These are phyloP conservation scores for Nematostella vectensis DNA, from an alignment of 92 coral and sea anemone genomes.

Conservation along the genomic window DNA sequence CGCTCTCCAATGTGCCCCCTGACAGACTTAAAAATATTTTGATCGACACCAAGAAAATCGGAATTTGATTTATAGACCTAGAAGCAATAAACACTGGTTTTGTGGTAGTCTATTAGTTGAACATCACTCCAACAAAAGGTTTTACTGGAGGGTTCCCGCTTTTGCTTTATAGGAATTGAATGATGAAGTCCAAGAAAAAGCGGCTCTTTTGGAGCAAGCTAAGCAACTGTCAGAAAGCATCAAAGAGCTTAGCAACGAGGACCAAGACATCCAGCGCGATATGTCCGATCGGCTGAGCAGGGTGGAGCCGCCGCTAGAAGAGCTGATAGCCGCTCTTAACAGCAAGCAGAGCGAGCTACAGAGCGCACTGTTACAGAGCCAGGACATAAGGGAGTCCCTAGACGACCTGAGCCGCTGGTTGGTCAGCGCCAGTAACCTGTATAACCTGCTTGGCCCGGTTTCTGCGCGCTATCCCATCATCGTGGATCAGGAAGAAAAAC, in stretches of 20 bases:
- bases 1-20: no score
- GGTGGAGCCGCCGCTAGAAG: constrained; percentile 59
- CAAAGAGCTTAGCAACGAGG: constrained; percentile 66
- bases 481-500: constrained; percentile 72
- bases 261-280: constrained; percentile 49
- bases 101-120: no score
- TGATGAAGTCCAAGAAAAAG: constrained; percentile 67
- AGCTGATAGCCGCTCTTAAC: constrained; percentile 49
- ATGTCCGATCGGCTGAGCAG: constrained; percentile 55
- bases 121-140: no score
- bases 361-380: constrained; percentile 66
- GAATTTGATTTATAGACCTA: no score
- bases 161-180: constrained; percentile 67
- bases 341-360: constrained; percentile 72
- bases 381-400: constrained; percentile 69
- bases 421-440: constrained; percentile 61
- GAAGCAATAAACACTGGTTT: no score
- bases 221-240: constrained; percentile 61
- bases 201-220: constrained; percentile 68
- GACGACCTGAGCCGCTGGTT: constrained; percentile 84
- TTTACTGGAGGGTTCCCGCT: no score
- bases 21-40: no score
- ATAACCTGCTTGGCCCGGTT: constrained; percentile 71
- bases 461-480: constrained; percentile 83
- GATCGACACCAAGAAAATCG: no score